These are phyloP conservation scores for Tenthredo scrophulariae DNA, from an alignment of 2,888 invertebrate species.

Conservation along the genomic window DNA sequence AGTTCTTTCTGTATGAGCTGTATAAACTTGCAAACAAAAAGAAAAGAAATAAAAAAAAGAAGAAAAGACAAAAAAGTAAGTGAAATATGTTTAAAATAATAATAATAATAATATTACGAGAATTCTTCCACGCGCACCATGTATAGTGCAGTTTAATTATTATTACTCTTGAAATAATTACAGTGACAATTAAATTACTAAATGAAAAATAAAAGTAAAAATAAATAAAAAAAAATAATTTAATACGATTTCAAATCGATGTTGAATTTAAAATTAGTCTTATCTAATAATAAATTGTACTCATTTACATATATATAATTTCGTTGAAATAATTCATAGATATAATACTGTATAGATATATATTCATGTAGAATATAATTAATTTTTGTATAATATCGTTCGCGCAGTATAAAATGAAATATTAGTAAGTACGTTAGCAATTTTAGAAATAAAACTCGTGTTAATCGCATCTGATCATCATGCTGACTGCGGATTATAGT, in stretches of 20 bases:
- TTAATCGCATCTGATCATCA: background rate
- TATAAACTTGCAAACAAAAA: background rate
- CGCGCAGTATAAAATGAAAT: constrained; percentile 4
- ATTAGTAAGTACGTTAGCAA: background rate
- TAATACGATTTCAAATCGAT: constrained; percentile 41
- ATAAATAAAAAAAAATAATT: background rate
- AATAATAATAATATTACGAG: constrained; percentile 19
- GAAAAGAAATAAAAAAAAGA: background rate
- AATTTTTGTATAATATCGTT: constrained; percentile 39
- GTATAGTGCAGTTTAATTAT: constrained; percentile 37
- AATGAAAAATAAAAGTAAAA: background rate
- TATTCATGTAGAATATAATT: constrained; percentile 14
- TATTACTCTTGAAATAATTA: constrained; percentile 8
- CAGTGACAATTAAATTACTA: background rate
- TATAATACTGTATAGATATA: constrained; percentile 21
- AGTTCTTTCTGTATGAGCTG: constrained; percentile 11
- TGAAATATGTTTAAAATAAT: background rate
- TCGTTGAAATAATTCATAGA: constrained; percentile 8
- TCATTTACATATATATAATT: background rate
- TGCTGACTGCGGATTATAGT: background rate
- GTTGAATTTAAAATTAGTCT: constrained; percentile 30
- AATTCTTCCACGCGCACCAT: constrained; percentile 48
- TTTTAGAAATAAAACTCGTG: constrained; percentile 5
- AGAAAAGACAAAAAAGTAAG: background rate
- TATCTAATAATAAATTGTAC: constrained; percentile 28